phyloP scores from a whole-genome alignment of 1,140 invertebrate genomes.

The Apocrypta bakeri region DNA sequence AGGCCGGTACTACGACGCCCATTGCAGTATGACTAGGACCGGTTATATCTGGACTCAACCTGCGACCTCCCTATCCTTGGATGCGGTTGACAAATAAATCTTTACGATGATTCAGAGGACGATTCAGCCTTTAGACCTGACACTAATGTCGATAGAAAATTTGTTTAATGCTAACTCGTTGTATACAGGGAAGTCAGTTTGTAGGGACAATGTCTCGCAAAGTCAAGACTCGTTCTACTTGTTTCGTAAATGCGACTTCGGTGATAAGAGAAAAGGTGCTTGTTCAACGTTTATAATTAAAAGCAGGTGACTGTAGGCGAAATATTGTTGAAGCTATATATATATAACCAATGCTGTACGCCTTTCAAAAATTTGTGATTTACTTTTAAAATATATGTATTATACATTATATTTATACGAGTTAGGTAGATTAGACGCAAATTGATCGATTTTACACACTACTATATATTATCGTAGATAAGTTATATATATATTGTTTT shows the following conservation, averaged over 20 bases:
- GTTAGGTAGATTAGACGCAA: background rate
- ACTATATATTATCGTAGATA: too few relatives aligned
- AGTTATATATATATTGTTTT: too few relatives aligned
- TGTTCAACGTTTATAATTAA: background rate
- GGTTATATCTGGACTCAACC: constrained; percentile 92
- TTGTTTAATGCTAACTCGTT: background rate
- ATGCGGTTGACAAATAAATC: constrained; percentile 62
- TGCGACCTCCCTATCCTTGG: constrained; percentile 73
- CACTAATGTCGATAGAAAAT: background rate
- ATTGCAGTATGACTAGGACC: constrained; percentile 91
- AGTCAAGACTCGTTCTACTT: background rate
- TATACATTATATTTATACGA: too few relatives aligned
- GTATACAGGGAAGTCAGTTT: background rate
- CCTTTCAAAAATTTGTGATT: constrained; percentile 29
- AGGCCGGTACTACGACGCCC: constrained; percentile 91
- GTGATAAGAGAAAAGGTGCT: too few relatives aligned
- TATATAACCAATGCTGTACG: background rate
- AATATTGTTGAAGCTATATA: background rate
- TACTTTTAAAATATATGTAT: constrained; percentile 14
- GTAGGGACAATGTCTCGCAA: background rate
- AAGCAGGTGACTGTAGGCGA: background rate
- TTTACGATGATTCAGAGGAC: too few relatives aligned
- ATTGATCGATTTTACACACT: background rate
- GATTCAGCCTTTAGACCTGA: too few relatives aligned
- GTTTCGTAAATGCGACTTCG: background rate